Evolutionary conservation across 2,113 vertebrate species (phyloP).

Genomic region (Callionymus lyra): DNA sequence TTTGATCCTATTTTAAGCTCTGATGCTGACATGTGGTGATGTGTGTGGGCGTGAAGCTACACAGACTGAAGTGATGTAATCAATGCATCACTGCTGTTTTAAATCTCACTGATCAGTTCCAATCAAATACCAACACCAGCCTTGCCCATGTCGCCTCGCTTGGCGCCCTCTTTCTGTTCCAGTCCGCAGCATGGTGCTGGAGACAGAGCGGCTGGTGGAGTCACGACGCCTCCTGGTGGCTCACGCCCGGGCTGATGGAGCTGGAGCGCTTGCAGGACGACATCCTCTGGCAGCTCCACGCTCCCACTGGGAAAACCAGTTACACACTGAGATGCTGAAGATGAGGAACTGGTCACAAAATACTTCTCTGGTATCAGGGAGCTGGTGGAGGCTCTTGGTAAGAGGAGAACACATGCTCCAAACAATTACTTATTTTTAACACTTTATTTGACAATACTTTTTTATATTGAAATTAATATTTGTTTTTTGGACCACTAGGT

Average conservation of each 20-base stretch:
- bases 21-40: too few relatives aligned
- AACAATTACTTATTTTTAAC: too few relatives aligned
- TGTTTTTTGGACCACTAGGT: too few relatives aligned
- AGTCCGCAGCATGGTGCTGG: conserved; percentile 77
- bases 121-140: too few relatives aligned
- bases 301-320: conserved; percentile 16
- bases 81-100: too few relatives aligned
- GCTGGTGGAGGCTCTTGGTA: conserved; percentile 77
- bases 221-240: conserved; percentile 78
- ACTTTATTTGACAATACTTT: too few relatives aligned
- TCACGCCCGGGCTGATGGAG: conserved; percentile 77
- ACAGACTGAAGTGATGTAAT: too few relatives aligned
- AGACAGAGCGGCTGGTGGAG: conserved; percentile 77
- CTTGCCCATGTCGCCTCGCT: too few relatives aligned
- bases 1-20: too few relatives aligned
- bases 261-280: conserved; percentile 81
- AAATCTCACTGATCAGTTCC: too few relatives aligned
- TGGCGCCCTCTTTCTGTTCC: conserved; percentile 7
- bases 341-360: conserved; percentile 61
- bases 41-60: too few relatives aligned
- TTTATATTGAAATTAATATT: too few relatives aligned
- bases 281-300: conserved; percentile 72
- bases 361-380: conserved; percentile 79
- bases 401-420: conserved; percentile 34
- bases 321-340: conserved; percentile 40